phyloP scores from a whole-genome alignment of 2,113 vertebrate species.

The Elaphurus davidianus region DNA sequence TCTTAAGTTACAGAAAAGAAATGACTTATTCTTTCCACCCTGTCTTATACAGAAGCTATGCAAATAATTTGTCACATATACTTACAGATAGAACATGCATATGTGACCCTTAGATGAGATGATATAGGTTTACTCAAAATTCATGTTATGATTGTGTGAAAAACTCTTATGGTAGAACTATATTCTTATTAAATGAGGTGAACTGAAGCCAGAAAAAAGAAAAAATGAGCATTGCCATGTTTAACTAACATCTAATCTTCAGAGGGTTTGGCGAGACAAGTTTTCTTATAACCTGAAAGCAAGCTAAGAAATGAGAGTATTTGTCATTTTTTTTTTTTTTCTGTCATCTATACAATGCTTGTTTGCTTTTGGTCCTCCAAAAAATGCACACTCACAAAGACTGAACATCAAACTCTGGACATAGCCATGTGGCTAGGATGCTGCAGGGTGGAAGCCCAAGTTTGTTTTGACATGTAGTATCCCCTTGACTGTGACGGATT shows the following conservation, averaged over 20 bases:
- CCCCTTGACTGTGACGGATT: constrained; percentile 22
- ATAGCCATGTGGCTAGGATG: neutral
- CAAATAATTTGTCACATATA: neutral
- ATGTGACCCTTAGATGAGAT: neutral
- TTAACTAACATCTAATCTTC: neutral
- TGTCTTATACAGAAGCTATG: neutral
- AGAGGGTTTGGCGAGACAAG: neutral
- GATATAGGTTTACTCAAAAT: neutral
- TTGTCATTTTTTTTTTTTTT: neutral
- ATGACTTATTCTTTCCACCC: neutral
- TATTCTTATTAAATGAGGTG: neutral
- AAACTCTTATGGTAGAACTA: neutral
- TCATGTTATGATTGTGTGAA: neutral
- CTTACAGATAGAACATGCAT: neutral
- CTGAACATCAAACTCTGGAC: neutral
- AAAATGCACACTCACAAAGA: neutral
- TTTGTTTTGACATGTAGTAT: neutral
- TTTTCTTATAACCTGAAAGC: constrained; percentile 18
- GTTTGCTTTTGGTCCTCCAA: neutral
- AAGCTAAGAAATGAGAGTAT: neutral
- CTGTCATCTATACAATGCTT: neutral
- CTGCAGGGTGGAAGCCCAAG: neutral
- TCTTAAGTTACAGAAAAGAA: constrained; percentile 12
- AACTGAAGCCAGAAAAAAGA: neutral
- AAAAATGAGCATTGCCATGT: neutral